These are phyloP conservation scores for Coregonus sp. DNA, from an alignment of 2,797 vertebrate genomes.

Conservation along the genomic window DNA sequence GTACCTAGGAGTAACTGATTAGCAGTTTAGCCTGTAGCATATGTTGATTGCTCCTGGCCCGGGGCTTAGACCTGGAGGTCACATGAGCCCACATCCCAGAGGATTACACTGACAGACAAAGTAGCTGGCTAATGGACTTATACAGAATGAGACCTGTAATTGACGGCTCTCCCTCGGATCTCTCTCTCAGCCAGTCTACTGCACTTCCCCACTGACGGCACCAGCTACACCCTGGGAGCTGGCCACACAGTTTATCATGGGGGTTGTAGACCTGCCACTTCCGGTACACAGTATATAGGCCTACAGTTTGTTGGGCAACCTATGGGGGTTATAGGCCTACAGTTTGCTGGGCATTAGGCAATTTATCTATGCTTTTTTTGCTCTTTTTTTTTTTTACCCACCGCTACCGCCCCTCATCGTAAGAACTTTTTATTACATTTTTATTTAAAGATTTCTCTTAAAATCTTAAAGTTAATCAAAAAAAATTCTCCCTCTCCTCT, in stretches of 20 bases:
- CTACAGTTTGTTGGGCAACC: too few species aligned
- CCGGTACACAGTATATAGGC: too few species aligned
- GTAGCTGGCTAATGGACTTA: slow-evolving; percentile 26
- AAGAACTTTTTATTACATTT: background rate
- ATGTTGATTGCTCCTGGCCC: background rate
- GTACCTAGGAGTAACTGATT: background rate
- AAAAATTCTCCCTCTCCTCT: background rate
- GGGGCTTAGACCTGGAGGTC: background rate
- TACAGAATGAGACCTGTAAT: slow-evolving; percentile 13
- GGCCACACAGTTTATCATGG: background rate
- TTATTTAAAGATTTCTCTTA: background rate
- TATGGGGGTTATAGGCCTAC: too few species aligned
- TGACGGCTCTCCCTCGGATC: background rate
- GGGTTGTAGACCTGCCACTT: too few species aligned
- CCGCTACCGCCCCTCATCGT: background rate
- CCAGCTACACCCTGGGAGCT: background rate
- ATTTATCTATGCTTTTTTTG: background rate
- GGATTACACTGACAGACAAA: slow-evolving; percentile 20
- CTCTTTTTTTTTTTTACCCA: background rate
- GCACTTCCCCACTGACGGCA: background rate
- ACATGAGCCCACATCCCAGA: background rate
- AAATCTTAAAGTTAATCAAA: too few species aligned
- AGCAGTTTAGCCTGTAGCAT: background rate
- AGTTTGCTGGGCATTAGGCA: background rate
- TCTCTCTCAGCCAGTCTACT: background rate